Conservation (phyloP, 1,140 invertebrate species). For the Bombus sibiricus region DNA sequence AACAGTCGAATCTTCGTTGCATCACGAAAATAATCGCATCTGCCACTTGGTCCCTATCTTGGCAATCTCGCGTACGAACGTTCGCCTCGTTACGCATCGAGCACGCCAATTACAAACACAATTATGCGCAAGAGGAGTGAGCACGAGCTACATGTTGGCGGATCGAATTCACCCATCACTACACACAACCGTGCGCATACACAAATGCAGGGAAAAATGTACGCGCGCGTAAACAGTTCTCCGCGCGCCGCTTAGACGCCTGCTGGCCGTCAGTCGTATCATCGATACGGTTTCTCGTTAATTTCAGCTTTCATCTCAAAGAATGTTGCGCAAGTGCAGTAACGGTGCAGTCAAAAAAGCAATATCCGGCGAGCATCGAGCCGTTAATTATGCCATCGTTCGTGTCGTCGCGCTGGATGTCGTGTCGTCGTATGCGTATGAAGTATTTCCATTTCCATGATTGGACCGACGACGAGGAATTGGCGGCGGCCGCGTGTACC, state of each 20-base stretch:
- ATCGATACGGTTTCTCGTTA: constrained; percentile 20
- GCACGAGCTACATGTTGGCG: not conserved
- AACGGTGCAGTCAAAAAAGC: constrained; percentile 52
- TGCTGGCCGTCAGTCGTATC: not conserved
- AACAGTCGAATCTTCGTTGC: not conserved
- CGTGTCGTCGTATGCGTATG: constrained; percentile 46
- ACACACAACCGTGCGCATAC: no score
- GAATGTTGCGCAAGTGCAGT: constrained; percentile 8
- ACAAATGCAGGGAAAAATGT: fast-evolving
- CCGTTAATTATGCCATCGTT: constrained; percentile 61
- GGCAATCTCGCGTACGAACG: not conserved
- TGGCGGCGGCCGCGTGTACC: constrained; percentile 61
- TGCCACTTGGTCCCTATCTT: not conserved
- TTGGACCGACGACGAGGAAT: constrained; percentile 70
- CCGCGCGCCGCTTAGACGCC: no score
- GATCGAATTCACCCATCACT: not conserved
- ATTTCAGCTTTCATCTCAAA: constrained; percentile 29
- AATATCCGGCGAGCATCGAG: constrained; percentile 50
- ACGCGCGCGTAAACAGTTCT: no score
- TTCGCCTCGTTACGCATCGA: constrained; percentile 19
- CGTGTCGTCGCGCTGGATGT: constrained; percentile 11
- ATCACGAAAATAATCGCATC: not conserved
- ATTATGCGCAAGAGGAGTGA: not conserved
- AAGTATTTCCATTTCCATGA: constrained; percentile 76
- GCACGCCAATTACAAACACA: constrained; percentile 26